A percentile compares a stretch with the other conserved stretches of the same genome.
phyloP scores from a whole-genome alignment of 2,113 vertebrate species.

The Sakesphorus luctuosus region DNA sequence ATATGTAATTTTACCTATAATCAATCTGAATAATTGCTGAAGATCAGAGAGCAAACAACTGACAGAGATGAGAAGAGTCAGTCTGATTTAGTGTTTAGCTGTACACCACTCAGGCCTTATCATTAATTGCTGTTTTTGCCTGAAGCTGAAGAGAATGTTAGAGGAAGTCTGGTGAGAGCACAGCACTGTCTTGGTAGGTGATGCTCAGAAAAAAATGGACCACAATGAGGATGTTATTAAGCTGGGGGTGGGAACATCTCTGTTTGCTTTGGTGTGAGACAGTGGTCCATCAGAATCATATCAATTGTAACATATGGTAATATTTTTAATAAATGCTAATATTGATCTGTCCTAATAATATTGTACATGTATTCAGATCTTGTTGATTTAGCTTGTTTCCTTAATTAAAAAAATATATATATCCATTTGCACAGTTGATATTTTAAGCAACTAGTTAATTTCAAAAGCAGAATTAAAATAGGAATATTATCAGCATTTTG shows the following conservation, averaged over 20 bases:
- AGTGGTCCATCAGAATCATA: background rate
- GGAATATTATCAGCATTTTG: background rate
- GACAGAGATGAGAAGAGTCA: background rate
- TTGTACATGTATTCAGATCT: background rate
- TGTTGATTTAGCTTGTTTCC: background rate
- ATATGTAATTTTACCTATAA: background rate
- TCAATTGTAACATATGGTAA: background rate
- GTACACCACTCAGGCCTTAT: background rate
- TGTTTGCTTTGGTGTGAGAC: background rate
- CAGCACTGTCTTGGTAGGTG: background rate
- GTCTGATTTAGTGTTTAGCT: background rate
- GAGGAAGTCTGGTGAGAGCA: background rate
- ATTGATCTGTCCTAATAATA: background rate
- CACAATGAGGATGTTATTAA: background rate
- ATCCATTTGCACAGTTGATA: background rate
- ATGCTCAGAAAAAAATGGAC: background rate
- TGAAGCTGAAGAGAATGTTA: background rate
- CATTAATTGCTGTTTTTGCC: background rate
- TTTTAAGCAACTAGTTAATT: background rate
- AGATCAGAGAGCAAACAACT: background rate
- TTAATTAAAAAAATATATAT: background rate
- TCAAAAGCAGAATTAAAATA: constrained; percentile 2
- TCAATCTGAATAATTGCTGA: background rate
- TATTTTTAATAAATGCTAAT: background rate
- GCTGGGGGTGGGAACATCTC: background rate